Percentiles rank a stretch among this genome's conserved stretches.
These are phyloP conservation scores for Natrix natrix DNA, from an alignment of 2,797 vertebrate genomes.

Conservation along the genomic window DNA sequence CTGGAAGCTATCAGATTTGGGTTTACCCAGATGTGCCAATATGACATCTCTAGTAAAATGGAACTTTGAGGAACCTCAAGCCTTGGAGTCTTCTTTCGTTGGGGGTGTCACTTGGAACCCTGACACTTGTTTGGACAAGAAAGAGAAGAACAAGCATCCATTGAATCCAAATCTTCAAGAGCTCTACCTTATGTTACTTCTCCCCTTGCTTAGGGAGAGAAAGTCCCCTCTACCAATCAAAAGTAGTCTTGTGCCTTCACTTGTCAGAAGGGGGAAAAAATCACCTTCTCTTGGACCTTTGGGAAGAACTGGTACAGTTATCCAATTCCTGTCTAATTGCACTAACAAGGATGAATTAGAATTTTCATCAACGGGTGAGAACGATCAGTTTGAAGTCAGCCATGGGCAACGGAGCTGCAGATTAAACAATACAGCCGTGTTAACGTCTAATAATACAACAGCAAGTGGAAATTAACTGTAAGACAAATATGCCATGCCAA, in stretches of 20 bases:
- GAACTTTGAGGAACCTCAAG: too few species aligned
- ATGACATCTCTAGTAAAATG: too few species aligned
- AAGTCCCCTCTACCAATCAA: constrained; percentile 50
- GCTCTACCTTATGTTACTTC: constrained; percentile 51
- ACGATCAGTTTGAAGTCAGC: constrained; percentile 70
- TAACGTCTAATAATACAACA: constrained; percentile 75
- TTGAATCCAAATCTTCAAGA: constrained; percentile 48
- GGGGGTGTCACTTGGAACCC: too few species aligned
- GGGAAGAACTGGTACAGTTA: constrained; percentile 61
- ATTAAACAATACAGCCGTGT: constrained; percentile 77
- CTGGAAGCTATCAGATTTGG: too few species aligned
- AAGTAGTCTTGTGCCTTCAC: constrained; percentile 54
- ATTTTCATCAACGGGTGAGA: constrained; percentile 72
- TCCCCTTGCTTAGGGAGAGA: constrained; percentile 44
- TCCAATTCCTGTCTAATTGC: constrained; percentile 77
- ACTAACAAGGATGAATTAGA: constrained; percentile 79
- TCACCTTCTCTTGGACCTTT: constrained; percentile 61
- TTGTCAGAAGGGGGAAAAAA: constrained; percentile 50
- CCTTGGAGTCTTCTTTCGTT: too few species aligned
- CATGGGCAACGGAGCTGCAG: constrained; percentile 76
- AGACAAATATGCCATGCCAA: constrained; percentile 70
- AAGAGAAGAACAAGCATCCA: constrained; percentile 25
- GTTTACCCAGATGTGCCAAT: too few species aligned
- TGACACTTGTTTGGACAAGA: background rate
- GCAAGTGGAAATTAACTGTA: constrained; percentile 73